Evolutionary conservation across 2,797 vertebrate species (phyloP), one percentile per base, ranked within the genome.

Genomic region (Cynodonichthys magdalenae): DNA sequence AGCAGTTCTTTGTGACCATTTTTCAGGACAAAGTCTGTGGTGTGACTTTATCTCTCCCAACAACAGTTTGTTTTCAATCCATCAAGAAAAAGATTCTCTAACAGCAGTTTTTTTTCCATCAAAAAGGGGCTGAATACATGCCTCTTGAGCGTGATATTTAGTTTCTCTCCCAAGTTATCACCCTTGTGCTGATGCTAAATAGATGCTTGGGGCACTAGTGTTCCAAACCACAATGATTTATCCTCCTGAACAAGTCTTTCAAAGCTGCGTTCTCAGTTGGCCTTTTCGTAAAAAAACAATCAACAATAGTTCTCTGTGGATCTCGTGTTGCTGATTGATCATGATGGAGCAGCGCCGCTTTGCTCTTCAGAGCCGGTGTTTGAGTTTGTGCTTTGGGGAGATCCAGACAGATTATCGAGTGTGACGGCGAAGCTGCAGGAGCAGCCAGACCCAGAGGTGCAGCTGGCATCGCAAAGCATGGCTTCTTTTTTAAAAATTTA

Each of bases 361-460:
- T 87, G 81, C 75, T 82, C 71, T 82, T 73, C 80, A 54, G 75
- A 77, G 84, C 62, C 48, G 4, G 12, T 91, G 88, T 91, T 92
- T 92, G 90, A 89, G 87, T 90, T 92, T 90, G 88, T 88, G 89
- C 91, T 91, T 86, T 84, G 82, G 78, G 77, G 73, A 75, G 81
- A 88, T 88, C 81, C 85, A 87, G 88, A 80, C 87, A 89, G 90
- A 92, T 92, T 91, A 92, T 77, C 14, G 39, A 72, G 82, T 86
- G 74, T 72, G 79, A 85, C 79, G 46, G 53, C 73, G 75, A 77
- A 79, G 84, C 74, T 29, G 52, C 12, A 62, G 77, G 76, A 78
- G 29, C 69, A 79, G 79, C 75, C 78, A 63, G 77, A 63, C 75
- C 82, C 41, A 27, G 75, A 82, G 86, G 78, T 81, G 75, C 86